These are phyloP conservation scores for Nymphalis io DNA, from an alignment of 1,140 invertebrate species.

Conservation along the genomic window DNA sequence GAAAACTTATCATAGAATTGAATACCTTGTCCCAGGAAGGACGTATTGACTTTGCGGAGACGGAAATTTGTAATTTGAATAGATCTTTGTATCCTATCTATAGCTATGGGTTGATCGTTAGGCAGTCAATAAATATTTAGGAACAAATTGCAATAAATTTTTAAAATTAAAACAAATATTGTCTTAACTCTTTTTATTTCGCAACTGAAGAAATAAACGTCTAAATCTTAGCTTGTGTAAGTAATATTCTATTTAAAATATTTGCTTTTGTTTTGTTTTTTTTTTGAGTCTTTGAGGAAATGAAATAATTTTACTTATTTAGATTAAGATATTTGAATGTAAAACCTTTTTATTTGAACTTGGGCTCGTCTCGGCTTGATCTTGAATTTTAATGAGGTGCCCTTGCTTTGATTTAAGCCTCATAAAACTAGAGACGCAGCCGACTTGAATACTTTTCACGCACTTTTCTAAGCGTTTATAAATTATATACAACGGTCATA, in stretches of 20 bases:
- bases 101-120: no score
- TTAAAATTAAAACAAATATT: no score
- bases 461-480: neutral
- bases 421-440: conserved; percentile 4
- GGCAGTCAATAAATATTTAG: no score
- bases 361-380: neutral
- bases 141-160: no score
- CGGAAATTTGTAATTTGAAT: no score
- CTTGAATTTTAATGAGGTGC: conserved; percentile 23
- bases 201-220: neutral
- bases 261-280: neutral
- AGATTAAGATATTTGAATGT: neutral
- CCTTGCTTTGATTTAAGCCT: conserved; percentile 7
- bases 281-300: neutral
- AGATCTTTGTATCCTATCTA: no score
- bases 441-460: neutral
- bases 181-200: neutral
- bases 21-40: no score
- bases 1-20: no score
- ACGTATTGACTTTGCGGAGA: no score
- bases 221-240: neutral
- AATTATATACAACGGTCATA: neutral
- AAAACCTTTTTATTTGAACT: neutral
- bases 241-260: conserved; percentile 1
- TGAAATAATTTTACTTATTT: neutral